These are phyloP conservation scores for Rhinophrynus dorsalis DNA, from an alignment of 2,797 vertebrate genomes.

Conservation along the genomic window DNA sequence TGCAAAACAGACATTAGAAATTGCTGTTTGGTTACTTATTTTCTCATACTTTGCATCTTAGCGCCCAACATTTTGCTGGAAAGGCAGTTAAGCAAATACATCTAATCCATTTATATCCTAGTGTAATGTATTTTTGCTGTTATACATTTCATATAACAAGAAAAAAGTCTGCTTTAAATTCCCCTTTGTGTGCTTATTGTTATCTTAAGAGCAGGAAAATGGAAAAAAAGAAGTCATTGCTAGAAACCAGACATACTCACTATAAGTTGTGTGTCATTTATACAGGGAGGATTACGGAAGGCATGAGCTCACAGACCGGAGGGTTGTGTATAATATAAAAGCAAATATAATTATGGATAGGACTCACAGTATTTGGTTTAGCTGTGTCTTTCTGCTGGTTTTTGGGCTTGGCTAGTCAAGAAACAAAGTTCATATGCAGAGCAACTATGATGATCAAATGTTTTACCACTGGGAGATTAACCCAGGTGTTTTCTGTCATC, in stretches of 20 bases:
- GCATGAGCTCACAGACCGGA: slow-evolving; percentile 72
- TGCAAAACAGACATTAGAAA: slow-evolving; percentile 22
- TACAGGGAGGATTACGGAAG: slow-evolving; percentile 72
- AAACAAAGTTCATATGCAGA: slow-evolving; percentile 56
- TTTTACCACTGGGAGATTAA: slow-evolving; percentile 59
- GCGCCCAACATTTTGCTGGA: slow-evolving; percentile 51
- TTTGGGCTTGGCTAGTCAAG: slow-evolving; percentile 60
- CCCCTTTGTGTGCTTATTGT: slow-evolving; percentile 56
- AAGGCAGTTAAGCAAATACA: slow-evolving; percentile 56
- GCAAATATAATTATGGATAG: slow-evolving; percentile 80
- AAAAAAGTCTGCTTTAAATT: slow-evolving; percentile 48
- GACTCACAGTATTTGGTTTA: slow-evolving; percentile 81
- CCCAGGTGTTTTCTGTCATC: slow-evolving; percentile 66
- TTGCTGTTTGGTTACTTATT: slow-evolving; percentile 18
- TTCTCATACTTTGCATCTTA: slow-evolving; percentile 48
- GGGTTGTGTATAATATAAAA: slow-evolving; percentile 72
- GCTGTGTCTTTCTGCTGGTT: slow-evolving; percentile 68
- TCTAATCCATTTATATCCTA: slow-evolving; percentile 53
- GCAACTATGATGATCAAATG: slow-evolving; percentile 59
- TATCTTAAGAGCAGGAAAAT: slow-evolving; percentile 67
- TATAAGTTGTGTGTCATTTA: slow-evolving; percentile 65
- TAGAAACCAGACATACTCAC: slow-evolving; percentile 67
- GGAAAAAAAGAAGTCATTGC: slow-evolving; percentile 70
- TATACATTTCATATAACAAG: slow-evolving; percentile 51
- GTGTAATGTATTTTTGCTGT: slow-evolving; percentile 43